Base-by-base conservation (phyloP, 2,113 vertebrate genomes). In the Pachyramphus minor region DNA sequence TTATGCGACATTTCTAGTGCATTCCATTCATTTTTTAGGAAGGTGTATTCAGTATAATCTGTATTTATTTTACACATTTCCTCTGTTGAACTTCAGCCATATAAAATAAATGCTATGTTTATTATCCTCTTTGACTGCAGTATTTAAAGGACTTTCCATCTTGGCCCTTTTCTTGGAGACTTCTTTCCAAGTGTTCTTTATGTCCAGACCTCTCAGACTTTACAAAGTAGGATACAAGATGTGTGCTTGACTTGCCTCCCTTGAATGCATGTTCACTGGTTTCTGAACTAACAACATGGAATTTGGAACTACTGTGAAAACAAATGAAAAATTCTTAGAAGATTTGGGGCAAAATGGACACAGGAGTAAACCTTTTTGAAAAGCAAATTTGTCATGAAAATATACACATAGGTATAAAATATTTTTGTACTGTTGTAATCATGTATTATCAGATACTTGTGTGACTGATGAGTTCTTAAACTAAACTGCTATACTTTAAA, bases 21-120 rank as follows among this genome's bases (percentile, higher is more conserved):
- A 1, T 95, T 96, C 94, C 87, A 67, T 95, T 93, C 49, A 3
- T 89, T 89, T 96, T 95, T 94, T 64, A 75, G 50, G 44, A 93
- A 96, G 94, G 88, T 58, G 85, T 89, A 77, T 89, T 90, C 87
- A 77, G 67, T 81, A 71, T 80, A 93, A 95, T 90, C 47, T 89
- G 30, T 96, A 80, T 96, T 97, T 96, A 92, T 96, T 96, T 95
- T 93, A 85, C 64, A 63, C 75, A 49, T 92, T 95, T 96, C 80
- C 41, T 95, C 73, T 85, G 50, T 63, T 96, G 93, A 92, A 87
- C n/a, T 80, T 78, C 33, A 76, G 93, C 96, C 97, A 95, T 67
- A 41, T 84, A 74, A 96, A 96, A 96, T 95, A 96, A 96, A 94
- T 84, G 63, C 30, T 90, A 2, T 94, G 56, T 92, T 97, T 96